Evolutionary conservation across 2,113 vertebrate genomes (phyloP), one percentile per base, ranked within the genome.

Genomic region (Sphyrna mokarran): DNA sequence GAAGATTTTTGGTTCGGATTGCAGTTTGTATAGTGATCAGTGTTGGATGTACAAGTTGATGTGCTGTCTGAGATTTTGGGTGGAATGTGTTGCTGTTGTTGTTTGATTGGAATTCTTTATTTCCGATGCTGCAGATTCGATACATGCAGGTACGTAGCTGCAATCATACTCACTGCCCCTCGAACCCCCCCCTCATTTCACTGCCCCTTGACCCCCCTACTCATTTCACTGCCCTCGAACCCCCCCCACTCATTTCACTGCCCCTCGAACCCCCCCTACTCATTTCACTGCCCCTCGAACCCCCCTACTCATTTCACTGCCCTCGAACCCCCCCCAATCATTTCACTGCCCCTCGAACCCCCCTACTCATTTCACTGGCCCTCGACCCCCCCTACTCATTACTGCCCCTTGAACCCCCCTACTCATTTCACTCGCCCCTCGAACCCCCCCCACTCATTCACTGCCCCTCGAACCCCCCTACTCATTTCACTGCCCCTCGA

Each of bases 71-170:
- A 37, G 58, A 22, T 18, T 93, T 26, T 94, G 90, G 14, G 23
- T 48, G 7, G 29, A 22, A 3, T 66, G 89, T 66, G 61, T 91
- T 61, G 1, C 89, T 91, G 58, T 16, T 93, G 61, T 37, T 37
- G 2, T 37, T 96, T 98, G 96, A 98, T 96, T 95, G 97, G 26
- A 97, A 96, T 97, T 97, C 96, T 97, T 98, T 97, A 96, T 97
- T 97, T 96, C 96, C 96, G 96, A 97, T 94, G 99, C 99, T 98
- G 97, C 99, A 99, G 99, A 99, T 99, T 96, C 98, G 98, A 97
- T 99, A 99, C 95, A 98, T 99, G 99, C 99, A 99, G 99, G 99
- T 99, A 97, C 98, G 98, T 5, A 54, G 48, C 48, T 54, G 48
- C 3, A 48, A 48, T 3, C 48, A 3, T n/a, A n/a, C n/a, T n/a